These are phyloP conservation scores for Drosophila tani DNA, from an alignment of 1,140 invertebrate species.

Conservation along the genomic window DNA sequence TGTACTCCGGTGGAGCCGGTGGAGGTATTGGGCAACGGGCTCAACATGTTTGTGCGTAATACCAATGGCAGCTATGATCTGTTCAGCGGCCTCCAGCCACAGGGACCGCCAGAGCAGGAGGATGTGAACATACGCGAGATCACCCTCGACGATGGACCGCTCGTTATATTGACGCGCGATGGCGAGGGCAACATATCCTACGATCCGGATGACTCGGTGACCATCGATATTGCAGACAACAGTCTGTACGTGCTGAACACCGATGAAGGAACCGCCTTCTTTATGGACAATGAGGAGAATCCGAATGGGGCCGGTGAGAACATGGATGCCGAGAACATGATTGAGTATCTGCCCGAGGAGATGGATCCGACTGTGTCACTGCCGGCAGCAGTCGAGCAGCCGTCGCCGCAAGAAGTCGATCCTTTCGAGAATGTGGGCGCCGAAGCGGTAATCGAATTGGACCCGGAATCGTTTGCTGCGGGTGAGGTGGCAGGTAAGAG, in stretches of 20 bases:
- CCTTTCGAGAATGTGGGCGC: too few relatives aligned
- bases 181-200: constrained; percentile 1
- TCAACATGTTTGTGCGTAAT: not conserved
- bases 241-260: constrained; percentile 5
- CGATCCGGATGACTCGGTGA: constrained; percentile 13
- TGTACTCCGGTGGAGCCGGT: not conserved
- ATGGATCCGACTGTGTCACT: not conserved
- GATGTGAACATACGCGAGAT: constrained; percentile 6
- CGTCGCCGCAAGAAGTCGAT: too few relatives aligned
- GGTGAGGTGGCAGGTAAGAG: too few relatives aligned
- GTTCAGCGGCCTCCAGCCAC: not conserved
- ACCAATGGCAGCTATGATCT: constrained; percentile 15
- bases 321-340: too few relatives aligned
- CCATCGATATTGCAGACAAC: constrained; percentile 4
- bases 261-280: not conserved
- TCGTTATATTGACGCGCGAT: constrained; percentile 12
- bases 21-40: not conserved
- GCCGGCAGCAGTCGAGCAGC: too few relatives aligned
- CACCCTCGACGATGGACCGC: constrained; percentile 8
- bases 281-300: not conserved
- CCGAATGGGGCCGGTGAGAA: not conserved
- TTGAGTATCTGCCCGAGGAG: constrained; percentile 4
- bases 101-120: too few relatives aligned
- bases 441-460: too few relatives aligned
- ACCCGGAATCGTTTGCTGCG: too few relatives aligned